These are phyloP conservation scores for Scaptomyza tumidula DNA, from an alignment of 2,888 invertebrate species.

Conservation along the genomic window DNA sequence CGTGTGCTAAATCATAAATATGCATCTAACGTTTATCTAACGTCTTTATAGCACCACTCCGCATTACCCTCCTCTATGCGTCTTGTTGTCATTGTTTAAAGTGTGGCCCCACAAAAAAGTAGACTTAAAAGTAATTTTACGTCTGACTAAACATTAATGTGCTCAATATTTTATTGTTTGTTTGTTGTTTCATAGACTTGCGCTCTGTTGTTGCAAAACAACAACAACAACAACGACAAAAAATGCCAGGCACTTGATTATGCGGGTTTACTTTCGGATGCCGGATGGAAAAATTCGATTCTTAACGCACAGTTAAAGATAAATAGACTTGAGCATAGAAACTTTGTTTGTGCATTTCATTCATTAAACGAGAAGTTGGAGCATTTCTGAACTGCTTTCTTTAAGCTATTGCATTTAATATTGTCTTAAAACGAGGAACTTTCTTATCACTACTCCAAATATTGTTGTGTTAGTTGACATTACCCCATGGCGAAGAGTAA, in stretches of 20 bases:
- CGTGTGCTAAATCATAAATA: constrained; percentile 78
- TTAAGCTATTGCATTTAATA: no score
- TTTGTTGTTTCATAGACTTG: constrained; percentile 66
- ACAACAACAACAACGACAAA: constrained; percentile 42
- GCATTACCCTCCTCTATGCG: no score
- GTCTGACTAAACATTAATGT: constrained; percentile 85
- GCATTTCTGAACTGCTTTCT: no score
- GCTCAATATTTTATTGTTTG: constrained; percentile 85
- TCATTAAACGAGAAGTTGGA: no score
- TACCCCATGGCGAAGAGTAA: no score
- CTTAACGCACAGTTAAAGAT: constrained; percentile 18
- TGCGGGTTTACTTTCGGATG: constrained; percentile 60
- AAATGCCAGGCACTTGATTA: constrained; percentile 59
- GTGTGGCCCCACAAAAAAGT: constrained; percentile 62
- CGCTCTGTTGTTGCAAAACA: constrained; percentile 15
- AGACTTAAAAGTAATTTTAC: constrained; percentile 85
- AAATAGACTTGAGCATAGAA: constrained; percentile 12
- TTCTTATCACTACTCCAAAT: no score
- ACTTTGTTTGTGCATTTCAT: background rate
- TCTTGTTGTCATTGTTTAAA: constrained; percentile 72
- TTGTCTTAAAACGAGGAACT: no score
- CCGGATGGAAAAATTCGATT: constrained; percentile 43
- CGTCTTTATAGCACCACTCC: constrained; percentile 69
- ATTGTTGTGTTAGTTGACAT: no score
- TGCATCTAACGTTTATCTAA: constrained; percentile 79